A percentile compares a stretch with the other conserved stretches of the same genome.
Conservation (phyloP, 2,113 vertebrate species). For the Micronycteris hirsuta region DNA sequence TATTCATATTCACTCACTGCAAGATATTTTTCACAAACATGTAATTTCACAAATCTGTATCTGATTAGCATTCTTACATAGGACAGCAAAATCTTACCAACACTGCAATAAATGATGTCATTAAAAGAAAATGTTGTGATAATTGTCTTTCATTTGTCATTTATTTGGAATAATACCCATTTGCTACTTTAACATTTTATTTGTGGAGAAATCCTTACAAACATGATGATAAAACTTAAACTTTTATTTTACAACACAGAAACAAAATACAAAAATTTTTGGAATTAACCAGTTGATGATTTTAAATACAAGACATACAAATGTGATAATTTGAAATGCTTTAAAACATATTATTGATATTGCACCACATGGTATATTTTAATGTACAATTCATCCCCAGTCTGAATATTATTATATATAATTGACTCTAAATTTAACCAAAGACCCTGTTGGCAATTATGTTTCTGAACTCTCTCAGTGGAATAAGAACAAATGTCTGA, state of each 20-base stretch:
- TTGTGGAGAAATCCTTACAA: not conserved
- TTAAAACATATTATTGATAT: not conserved
- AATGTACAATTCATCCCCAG: not conserved
- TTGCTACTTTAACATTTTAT: not conserved
- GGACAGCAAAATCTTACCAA: not conserved
- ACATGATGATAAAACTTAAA: not conserved
- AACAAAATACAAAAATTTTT: not conserved
- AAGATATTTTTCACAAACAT: not conserved
- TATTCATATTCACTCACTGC: not conserved
- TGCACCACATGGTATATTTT: not conserved
- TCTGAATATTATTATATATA: not conserved
- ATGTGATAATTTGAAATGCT: not conserved
- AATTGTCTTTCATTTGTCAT: not conserved
- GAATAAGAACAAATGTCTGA: not conserved
- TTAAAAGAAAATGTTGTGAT: not conserved
- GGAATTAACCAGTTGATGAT: not conserved
- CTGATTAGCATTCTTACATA: not conserved
- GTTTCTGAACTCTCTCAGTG: not conserved
- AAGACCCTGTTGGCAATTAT: not conserved
- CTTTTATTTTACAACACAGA: not conserved
- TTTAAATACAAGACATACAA: not conserved
- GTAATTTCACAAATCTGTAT: not conserved
- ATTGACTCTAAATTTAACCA: not conserved
- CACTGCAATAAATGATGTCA: not conserved
- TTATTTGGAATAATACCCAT: not conserved